Conservation (phyloP, 2,888 invertebrate genomes). For the Melikaiella ostensackeni region DNA sequence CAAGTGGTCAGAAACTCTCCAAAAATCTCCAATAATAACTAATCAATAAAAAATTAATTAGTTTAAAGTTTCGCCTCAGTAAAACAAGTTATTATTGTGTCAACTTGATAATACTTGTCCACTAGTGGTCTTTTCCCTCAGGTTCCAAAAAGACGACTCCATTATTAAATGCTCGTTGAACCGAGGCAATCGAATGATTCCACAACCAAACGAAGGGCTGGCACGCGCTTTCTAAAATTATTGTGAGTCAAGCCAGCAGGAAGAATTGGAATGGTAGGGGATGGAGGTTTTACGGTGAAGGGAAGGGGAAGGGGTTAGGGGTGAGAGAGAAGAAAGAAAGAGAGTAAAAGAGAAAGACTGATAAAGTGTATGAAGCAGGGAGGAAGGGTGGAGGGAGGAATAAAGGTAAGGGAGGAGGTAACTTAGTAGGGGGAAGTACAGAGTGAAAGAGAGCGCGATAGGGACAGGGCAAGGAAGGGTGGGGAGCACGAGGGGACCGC, state of each 20-base stretch:
- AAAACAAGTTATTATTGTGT: not conserved
- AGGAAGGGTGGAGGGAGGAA: slow-evolving; percentile 28
- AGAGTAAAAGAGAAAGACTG: slow-evolving; percentile 48
- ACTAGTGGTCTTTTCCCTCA: not conserved
- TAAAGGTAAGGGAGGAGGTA: slow-evolving; percentile 38
- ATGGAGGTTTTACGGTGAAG: slow-evolving; percentile 9
- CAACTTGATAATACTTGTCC: not conserved
- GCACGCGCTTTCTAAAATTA: slow-evolving; percentile 67
- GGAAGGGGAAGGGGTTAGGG: slow-evolving; percentile 34
- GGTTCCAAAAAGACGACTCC: slow-evolving; percentile 38
- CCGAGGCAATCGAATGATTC: slow-evolving; percentile 66
- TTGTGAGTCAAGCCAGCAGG: slow-evolving; percentile 50
- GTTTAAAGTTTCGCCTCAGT: not conserved
- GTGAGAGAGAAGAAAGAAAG: slow-evolving; percentile 34
- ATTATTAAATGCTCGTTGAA: slow-evolving; percentile 62
- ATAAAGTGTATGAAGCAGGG: slow-evolving; percentile 33
- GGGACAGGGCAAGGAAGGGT: slow-evolving; percentile 42
- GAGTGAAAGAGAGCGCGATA: slow-evolving; percentile 40
- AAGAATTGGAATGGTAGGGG: slow-evolving; percentile 41
- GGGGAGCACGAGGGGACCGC: slow-evolving; percentile 61
- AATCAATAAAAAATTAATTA: too few relatives aligned
- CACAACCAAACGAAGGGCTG: slow-evolving; percentile 62
- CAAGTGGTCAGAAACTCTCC: too few relatives aligned
- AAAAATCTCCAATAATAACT: too few relatives aligned
- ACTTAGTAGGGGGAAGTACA: slow-evolving; percentile 8